Conservation (phyloP, 35 echinoderm and acorn worm genomes). For the Heliocidaris tuberculata region DNA sequence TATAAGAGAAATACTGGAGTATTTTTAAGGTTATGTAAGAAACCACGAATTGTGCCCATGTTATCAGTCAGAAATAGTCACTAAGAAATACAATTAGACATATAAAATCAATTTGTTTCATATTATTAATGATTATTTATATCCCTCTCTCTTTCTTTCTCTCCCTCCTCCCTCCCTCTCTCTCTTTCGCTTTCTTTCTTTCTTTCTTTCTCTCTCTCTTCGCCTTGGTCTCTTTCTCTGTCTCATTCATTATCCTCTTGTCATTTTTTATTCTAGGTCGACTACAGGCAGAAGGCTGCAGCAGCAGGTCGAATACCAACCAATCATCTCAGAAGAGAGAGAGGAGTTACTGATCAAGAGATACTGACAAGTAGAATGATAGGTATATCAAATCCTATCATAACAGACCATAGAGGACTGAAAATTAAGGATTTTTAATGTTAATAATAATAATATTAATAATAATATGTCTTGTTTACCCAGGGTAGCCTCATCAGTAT, state of each 20-base stretch:
- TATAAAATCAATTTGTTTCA: too few relatives aligned
- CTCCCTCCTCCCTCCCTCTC: too few relatives aligned
- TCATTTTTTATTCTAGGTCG: conserved; percentile 63
- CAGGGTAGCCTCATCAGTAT: too few relatives aligned
- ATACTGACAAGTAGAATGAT: conserved; percentile 98
- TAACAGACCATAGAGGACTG: neutral
- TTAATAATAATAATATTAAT: neutral
- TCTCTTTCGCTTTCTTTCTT: neutral
- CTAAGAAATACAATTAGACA: too few relatives aligned
- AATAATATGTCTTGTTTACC: too few relatives aligned
- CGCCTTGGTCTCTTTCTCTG: too few relatives aligned
- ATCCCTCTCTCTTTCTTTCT: too few relatives aligned
- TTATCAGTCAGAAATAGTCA: too few relatives aligned
- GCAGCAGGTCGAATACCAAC: conserved; percentile 97
- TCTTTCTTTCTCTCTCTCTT: neutral
- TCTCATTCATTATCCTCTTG: neutral
- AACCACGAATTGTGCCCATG: too few relatives aligned
- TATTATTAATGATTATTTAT: too few relatives aligned
- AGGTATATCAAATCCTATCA: conserved; percentile 57
- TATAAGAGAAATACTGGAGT: neutral
- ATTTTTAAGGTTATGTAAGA: too few relatives aligned
- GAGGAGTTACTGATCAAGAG: conserved; percentile 85
- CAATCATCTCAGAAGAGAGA: conserved; percentile 94
- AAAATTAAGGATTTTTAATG: neutral
- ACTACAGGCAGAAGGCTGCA: conserved; percentile 96